These are phyloP conservation scores for Cercopithecus diana DNA, from an alignment of 2,797 vertebrate species.

Conservation along the genomic window DNA sequence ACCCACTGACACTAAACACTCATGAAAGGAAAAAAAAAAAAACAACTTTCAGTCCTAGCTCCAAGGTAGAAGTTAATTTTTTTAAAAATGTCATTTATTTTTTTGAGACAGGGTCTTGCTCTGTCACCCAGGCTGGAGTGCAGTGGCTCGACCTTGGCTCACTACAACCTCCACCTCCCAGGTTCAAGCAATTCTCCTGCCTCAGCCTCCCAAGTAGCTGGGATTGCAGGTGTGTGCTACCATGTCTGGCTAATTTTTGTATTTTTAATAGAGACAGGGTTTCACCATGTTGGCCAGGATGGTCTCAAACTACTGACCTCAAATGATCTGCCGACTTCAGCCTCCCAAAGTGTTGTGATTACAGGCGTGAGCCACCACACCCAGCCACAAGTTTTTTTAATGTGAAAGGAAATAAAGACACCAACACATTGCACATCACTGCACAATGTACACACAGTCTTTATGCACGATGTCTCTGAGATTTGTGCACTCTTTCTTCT, in stretches of 20 bases:
- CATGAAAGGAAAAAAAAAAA: conserved; percentile 67
- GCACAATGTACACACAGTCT: conserved; percentile 65
- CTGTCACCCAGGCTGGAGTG: not conserved
- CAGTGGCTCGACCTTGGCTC: no score
- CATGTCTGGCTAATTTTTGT: not conserved
- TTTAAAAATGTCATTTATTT: conserved; percentile 60
- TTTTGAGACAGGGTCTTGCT: not conserved
- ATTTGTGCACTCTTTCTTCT: conserved; percentile 93
- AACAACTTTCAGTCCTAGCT: conserved; percentile 85
- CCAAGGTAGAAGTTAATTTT: conserved; percentile 92
- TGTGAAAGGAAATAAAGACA: conserved; percentile 91
- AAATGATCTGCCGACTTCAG: not conserved
- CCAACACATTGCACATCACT: conserved; percentile 91
- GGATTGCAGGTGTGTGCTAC: not conserved
- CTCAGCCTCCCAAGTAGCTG: not conserved
- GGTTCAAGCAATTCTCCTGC: not conserved
- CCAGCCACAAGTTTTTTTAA: conserved; percentile 80
- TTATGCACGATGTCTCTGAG: conserved; percentile 90
- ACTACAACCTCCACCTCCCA: not conserved
- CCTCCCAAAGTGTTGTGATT: not conserved
- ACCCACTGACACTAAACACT: conserved; percentile 75
- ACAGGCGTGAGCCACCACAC: not conserved
- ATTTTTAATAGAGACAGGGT: not conserved
- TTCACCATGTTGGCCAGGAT: not conserved
- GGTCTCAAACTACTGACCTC: not conserved